Base-by-base conservation (phyloP, 2,797 vertebrate genomes). In the Danio choprae region DNA sequence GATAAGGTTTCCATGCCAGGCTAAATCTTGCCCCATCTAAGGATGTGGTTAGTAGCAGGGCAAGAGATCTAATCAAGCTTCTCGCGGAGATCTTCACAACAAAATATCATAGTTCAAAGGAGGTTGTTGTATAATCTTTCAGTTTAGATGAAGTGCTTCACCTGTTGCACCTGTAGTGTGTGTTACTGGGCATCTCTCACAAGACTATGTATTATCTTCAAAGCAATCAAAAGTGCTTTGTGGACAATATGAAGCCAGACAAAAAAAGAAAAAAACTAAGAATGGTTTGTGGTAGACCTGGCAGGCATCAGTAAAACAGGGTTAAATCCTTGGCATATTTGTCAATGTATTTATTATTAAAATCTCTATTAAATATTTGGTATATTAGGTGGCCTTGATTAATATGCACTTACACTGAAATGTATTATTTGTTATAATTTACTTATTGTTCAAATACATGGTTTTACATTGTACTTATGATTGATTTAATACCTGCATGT, bases 21-120 rank as follows among this genome's bases (percentile, higher is more conserved):
- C 87, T 87, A 90, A 88, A 90, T 89, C 88, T 90, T 88, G 86
- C 90, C 82, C 87, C 84, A 86, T 88, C 90, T 87, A 87, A 89
- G 87, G 90, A 90, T 90, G 89, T 80, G 4, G 13, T 5, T 41
- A 59, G 15, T 6, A 69, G 18, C 4, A 59, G 9, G 12, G 7
- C n/a, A 20, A 50, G 22, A 77, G 29, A 41, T 58, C 9, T 11
- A 9, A n/a, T 36, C 15, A 58, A 46, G 41, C 40, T 46, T 68
- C 15, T 68, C 11, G 7, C 4, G 18, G 22, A 78, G 48, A 18
- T 5, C 20, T 55, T 44, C 2, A 55, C 4, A 7, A 75, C 4
- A 44, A 18, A 43, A 41, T 70, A 55, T 70, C 41, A 44, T 1
- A 58, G 40, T 38, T 11, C 7, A 40, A 46, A 74, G 12, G 9